A percentile compares a stretch with the other conserved stretches of the same genome.
These are phyloP conservation scores for Hyposoter didymator DNA, from an alignment of 2,888 invertebrate species.

Conservation along the genomic window DNA sequence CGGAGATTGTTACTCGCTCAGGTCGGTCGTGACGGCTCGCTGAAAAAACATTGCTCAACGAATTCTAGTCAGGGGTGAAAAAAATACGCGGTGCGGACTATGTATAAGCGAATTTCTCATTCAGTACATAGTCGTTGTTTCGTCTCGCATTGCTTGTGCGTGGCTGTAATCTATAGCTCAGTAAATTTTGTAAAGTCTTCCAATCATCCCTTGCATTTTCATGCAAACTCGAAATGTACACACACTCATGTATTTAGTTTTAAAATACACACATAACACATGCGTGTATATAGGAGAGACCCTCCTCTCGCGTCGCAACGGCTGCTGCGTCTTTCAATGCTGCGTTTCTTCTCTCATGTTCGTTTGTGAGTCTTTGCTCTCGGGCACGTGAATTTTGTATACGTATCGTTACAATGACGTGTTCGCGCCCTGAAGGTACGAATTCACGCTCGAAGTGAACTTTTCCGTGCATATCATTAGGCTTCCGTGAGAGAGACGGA, in stretches of 20 bases:
- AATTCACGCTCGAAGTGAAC: slow-evolving; percentile 82
- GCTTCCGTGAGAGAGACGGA: slow-evolving; percentile 71
- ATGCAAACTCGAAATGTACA: slow-evolving; percentile 77
- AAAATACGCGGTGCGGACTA: slow-evolving; percentile 42
- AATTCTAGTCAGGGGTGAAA: slow-evolving; percentile 1
- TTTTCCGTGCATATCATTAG: slow-evolving; percentile 81
- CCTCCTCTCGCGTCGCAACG: slow-evolving; percentile 49
- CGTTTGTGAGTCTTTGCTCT: slow-evolving; percentile 23
- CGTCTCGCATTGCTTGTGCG: slow-evolving; percentile 65
- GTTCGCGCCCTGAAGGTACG: slow-evolving; percentile 78
- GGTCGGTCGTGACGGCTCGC: not conserved
- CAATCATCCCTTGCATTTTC: slow-evolving; percentile 82
- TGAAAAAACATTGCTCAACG: not conserved
- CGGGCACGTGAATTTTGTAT: slow-evolving; percentile 70
- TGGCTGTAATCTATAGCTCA: slow-evolving; percentile 80
- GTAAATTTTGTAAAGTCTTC: slow-evolving; percentile 83
- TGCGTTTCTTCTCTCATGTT: slow-evolving; percentile 39
- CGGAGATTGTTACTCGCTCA: not conserved
- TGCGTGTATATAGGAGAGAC: slow-evolving; percentile 19
- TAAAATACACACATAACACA: not conserved
- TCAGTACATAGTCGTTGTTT: slow-evolving; percentile 75
- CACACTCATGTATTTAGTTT: not conserved
- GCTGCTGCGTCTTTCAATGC: slow-evolving; percentile 53
- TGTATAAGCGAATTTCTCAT: slow-evolving; percentile 34
- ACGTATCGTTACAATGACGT: slow-evolving; percentile 78